These are phyloP conservation scores for Mantis religiosa DNA, from an alignment of 2,888 invertebrate genomes.

Conservation along the genomic window DNA sequence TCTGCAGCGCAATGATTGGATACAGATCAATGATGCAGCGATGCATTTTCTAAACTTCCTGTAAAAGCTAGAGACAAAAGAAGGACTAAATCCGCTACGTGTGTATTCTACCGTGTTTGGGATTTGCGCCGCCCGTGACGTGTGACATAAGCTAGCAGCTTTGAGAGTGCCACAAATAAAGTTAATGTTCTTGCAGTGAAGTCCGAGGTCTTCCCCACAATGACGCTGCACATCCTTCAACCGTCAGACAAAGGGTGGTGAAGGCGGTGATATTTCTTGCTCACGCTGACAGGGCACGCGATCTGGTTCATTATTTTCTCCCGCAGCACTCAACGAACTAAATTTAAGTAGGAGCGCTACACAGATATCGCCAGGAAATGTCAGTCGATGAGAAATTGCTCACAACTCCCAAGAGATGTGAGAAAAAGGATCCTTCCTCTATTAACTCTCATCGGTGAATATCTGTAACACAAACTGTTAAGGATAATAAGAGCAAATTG, in stretches of 20 bases:
- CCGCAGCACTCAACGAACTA: neutral
- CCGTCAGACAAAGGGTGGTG: neutral
- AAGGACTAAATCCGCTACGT: neutral
- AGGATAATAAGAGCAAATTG: no score
- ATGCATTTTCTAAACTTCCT: no score
- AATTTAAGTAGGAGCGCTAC: neutral
- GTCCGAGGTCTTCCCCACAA: neutral
- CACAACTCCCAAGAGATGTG: neutral
- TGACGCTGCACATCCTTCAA: neutral
- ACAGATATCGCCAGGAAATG: neutral
- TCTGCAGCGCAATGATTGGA: no score
- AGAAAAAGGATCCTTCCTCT: neutral
- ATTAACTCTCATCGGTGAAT: no score
- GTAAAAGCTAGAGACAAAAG: neutral
- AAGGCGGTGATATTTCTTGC: neutral
- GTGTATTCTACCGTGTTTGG: neutral
- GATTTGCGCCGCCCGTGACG: neutral
- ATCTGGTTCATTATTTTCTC: neutral
- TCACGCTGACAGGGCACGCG: neutral
- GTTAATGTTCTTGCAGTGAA: neutral
- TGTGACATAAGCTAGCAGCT: neutral
- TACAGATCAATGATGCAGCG: no score
- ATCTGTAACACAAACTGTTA: no score
- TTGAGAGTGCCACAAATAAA: neutral
- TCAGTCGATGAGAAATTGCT: neutral